Base-by-base conservation (phyloP, 2,113 vertebrate genomes). In the Podilymbus podiceps region DNA sequence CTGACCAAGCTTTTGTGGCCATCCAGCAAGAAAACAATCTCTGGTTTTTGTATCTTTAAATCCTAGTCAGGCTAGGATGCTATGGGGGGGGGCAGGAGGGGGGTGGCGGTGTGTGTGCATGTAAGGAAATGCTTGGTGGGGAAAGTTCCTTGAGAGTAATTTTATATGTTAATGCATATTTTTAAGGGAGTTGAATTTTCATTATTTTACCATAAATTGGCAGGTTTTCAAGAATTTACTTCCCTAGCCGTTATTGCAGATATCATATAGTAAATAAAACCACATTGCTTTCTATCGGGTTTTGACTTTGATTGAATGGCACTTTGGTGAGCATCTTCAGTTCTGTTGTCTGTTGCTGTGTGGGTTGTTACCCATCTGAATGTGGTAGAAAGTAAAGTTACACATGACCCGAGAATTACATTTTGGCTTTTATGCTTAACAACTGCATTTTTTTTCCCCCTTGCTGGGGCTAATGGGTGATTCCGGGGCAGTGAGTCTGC, bases 401-500 rank as follows among this genome's bases (percentile, higher is more conserved):
- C 47, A 15, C 25, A 12, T 28, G 22, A 76, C 66, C 92, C 40
- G 53, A 84, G 62, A 92, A 63, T 85, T 75, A 55, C 30, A 27
- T 83, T 81, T 52, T 20, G 50, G 49, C 77, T 91, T 28, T 80
- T 78, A 19, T 42, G 42, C 67, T 83, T 83, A 83, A 77, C 87
- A 88, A 72, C 46, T 47, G 68, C 20, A 25, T 19, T 35, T 81
- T 71, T 71, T 52, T 80, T 77, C 18, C 31, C 23, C 44, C 23
- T 64, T 79, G 35, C 46, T 83, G 74, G 33, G 27, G 21, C 75
- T 84, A 59, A 64, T 71, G 62, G 49, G 35, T 59, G 56, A 64
- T 91, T 79, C 74, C 79, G 71, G 67, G 77, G 71, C 88, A 95
- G 89, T 31, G 56, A 47, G 64, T 94, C 93, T 92, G 9, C 66